Evolutionary conservation across 2,888 invertebrate genomes (phyloP), one percentile per base, ranked within the genome.

Genomic region (Sericinus montela): DNA sequence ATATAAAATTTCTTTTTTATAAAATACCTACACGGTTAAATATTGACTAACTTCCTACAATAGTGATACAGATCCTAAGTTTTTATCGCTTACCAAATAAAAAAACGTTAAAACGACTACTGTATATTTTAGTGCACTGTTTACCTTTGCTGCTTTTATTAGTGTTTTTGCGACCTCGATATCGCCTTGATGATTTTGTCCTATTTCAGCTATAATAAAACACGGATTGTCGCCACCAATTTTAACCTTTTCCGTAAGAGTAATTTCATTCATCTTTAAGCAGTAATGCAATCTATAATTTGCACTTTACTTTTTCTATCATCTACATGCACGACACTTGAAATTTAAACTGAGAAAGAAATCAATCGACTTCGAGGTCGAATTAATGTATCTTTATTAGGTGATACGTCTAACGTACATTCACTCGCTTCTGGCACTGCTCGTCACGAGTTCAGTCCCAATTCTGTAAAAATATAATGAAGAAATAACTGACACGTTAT

Each of bases 121-220:
- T 3, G 2, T 19, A 25, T 7, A 25, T 25, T 8, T 25, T 8
- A 25, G 7, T 8, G 25, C 6, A 77, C 85, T 19, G 5, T 5
- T 87, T 75, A 94, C 94, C 87, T 94, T 94, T 15, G 95, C 95
- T 41, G 89, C 86, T 66, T 87, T 80, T 62, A 96, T 95, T 71
- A 95, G 84, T 73, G 90, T 78, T 82, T 94, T 95, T 41, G 95
- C 95, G 29, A 91, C 90, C 58, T 91, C 82, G 56, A 95, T 76
- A 72, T 91, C 90, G 48, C 95, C 95, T 90, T 95, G 95, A 79
- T 96, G 96, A 78, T 96, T 96, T 81, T 96, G 95, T 28, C 96
- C 96, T 56, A 95, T 93, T 91, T 96, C 96, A 49, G 95, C 95
- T 51, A 96, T 93, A 47, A 95, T 90, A 78, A 95, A 95, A 69